Percentiles rank a stretch among this genome's conserved stretches.
Conservation (phyloP, 2,113 vertebrate genomes). For the Sarotherodon lohbergeri region DNA sequence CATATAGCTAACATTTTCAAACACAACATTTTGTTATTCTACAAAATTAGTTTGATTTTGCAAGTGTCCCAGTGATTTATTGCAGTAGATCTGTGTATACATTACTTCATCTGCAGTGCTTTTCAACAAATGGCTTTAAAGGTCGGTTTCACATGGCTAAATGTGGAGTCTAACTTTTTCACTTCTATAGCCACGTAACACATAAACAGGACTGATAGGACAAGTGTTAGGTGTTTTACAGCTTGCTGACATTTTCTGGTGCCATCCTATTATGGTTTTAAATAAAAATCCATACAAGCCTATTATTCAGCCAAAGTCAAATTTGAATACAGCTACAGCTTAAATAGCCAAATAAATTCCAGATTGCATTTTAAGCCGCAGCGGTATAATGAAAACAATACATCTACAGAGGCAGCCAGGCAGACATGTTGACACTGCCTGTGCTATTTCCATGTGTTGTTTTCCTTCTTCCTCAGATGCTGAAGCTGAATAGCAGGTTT, state of each 20-base stretch:
- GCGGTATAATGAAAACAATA: slow-evolving; percentile 38
- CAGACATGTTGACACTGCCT: slow-evolving; percentile 17
- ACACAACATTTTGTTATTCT: neutral
- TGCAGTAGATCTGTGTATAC: neutral
- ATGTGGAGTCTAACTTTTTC: neutral
- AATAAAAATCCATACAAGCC: neutral
- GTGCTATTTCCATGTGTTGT: neutral
- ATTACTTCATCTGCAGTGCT: neutral
- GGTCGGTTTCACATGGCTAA: neutral
- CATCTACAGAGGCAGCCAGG: slow-evolving; percentile 7
- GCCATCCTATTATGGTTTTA: slow-evolving; percentile 6
- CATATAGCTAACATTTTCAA: neutral
- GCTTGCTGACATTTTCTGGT: neutral
- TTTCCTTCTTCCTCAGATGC: neutral
- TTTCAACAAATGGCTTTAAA: neutral
- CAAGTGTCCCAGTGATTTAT: neutral
- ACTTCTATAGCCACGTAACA: neutral
- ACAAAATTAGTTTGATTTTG: neutral
- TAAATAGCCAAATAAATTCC: slow-evolving; percentile 8
- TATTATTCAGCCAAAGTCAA: slow-evolving; percentile 15
- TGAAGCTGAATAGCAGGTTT: neutral
- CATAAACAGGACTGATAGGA: neutral
- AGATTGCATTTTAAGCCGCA: slow-evolving; percentile 9
- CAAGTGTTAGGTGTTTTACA: neutral
- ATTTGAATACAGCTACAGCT: slow-evolving; percentile 22